phyloP scores from a whole-genome alignment of 1,140 invertebrate genomes.

The Bombus confusus region DNA sequence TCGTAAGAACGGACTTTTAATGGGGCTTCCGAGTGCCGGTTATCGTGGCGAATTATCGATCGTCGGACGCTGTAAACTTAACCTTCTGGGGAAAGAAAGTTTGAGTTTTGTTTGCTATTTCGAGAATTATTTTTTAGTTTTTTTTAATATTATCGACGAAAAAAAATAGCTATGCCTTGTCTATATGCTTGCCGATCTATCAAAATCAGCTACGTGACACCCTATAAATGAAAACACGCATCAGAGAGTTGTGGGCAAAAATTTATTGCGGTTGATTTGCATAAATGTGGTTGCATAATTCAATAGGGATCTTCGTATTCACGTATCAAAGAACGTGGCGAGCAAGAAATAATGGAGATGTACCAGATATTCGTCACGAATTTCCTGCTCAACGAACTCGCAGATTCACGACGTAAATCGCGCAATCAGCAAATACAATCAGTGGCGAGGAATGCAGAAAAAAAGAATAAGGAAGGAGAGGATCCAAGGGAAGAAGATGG shows the following conservation, averaged over 20 bases:
- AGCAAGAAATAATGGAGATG: constrained; percentile 22
- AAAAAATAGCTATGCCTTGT: neutral
- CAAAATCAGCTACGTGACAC: neutral
- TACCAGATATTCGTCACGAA: constrained; percentile 21
- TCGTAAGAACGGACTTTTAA: neutral
- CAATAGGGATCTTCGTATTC: neutral
- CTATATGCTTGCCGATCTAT: neutral
- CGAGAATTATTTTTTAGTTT: neutral
- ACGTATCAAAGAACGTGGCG: neutral
- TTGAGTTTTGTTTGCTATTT: neutral
- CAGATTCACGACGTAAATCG: constrained; percentile 32
- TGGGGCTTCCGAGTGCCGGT: neutral
- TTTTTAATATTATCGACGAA: neutral
- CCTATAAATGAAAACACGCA: neutral
- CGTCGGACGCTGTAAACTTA: too few species aligned
- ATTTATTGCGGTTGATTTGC: constrained; percentile 26
- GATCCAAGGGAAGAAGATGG: neutral
- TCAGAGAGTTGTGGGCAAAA: neutral
- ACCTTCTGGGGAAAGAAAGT: neutral
- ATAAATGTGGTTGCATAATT: constrained; percentile 25
- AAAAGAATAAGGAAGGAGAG: neutral
- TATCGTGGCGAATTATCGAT: neutral
- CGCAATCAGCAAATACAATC: constrained; percentile 21
- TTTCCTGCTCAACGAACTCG: constrained; percentile 22
- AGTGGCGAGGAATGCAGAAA: too few species aligned